A percentile compares a stretch with the other conserved stretches of the same genome.
Evolutionary conservation across 2,113 vertebrate species (phyloP).

Genomic region (Ailurus styani): DNA sequence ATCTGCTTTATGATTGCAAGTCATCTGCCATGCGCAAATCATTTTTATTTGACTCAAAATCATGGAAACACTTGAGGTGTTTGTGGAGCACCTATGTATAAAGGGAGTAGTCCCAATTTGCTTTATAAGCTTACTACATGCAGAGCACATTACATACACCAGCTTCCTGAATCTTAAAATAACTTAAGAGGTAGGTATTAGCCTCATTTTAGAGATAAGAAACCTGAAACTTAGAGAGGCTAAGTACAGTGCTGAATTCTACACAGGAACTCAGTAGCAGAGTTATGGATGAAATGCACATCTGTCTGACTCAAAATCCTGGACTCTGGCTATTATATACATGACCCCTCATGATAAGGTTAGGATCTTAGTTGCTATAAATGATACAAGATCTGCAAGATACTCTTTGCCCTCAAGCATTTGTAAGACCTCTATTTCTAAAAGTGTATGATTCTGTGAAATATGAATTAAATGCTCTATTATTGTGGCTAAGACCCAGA

Average conservation of each 20-base stretch:
- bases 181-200: not conserved
- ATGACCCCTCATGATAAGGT: not conserved
- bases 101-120: not conserved
- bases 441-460: conserved; percentile 11
- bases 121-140: not conserved
- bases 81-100: not conserved
- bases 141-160: not conserved
- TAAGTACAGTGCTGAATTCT: not conserved
- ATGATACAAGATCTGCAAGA: not conserved
- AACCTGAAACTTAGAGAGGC: not conserved
- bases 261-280: not conserved
- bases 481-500: not conserved
- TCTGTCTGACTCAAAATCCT: not conserved
- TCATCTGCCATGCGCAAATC: not conserved
- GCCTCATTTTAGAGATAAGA: not conserved
- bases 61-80: not conserved
- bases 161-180: not conserved
- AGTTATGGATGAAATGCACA: not conserved
- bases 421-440: not conserved
- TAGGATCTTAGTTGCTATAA: not conserved
- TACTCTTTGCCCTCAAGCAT: not conserved
- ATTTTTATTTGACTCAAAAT: not conserved
- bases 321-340: not conserved
- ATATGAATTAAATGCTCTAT: conserved; percentile 55
- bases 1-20: not conserved